Base-by-base conservation (phyloP, 2,888 invertebrate genomes). In the Cybosia mesomella region DNA sequence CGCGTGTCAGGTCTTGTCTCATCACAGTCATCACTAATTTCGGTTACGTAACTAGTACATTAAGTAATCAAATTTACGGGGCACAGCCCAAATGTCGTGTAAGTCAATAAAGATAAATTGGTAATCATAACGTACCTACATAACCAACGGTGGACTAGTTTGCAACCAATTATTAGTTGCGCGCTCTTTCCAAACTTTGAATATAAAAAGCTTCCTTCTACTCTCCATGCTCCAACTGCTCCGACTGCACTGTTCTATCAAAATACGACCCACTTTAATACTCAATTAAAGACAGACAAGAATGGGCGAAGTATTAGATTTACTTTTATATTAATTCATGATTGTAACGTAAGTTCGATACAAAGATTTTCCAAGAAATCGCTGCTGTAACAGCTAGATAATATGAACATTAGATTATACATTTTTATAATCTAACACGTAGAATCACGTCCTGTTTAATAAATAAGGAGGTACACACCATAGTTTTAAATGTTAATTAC, bases 31-130 rank as follows among this genome's bases (percentile, higher is more conserved):
- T 76, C 72, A 79, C n/a, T n/a, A n/a, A n/a, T n/a, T 74, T 65
- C 60, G 49, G 67, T 65, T 74, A 68, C 59, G 60, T 39, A 28
- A 57, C 66, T 64, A 62, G 49, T 60, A 67, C 73, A 75, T 70
- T 73, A 76, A 72, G 67, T 77, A 76, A 76, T 79, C 72, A 68
- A 72, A 64, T 79, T 79, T 74, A 79, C 72, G 71, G 67, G 67
- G 59, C 43, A 36, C 32, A 28, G 70, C 58, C 54, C 70, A 71
- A 58, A 66, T 57, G 66, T 70, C 67, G 70, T 58, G 71, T 62
- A 58, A 72, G 58, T 64, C 72, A 72, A 79, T 76, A 72, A 76
- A 62, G 72, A 67, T 79, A 79, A 79, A 76, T 72, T 71, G 58
- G 61, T 70, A 74, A 72, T 39, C 67, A 74, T 76, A 68, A 68